Conservation (phyloP, 2,797 vertebrate species). For the Bradypus variegatus region DNA sequence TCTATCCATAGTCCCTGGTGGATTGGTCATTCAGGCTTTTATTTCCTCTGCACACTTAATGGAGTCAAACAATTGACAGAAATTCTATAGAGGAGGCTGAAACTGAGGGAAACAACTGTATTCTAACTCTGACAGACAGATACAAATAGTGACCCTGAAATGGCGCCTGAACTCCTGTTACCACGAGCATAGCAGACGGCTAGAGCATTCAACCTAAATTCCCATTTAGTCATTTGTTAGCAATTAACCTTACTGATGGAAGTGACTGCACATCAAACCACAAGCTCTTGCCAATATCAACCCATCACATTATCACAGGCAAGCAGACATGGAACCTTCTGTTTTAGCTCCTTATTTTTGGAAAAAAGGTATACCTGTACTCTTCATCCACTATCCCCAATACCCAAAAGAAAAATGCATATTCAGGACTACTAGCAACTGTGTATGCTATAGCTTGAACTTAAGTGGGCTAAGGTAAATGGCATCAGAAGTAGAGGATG, state of each 20-base stretch:
- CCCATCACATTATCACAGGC: slow-evolving; percentile 77
- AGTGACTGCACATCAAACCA: slow-evolving; percentile 61
- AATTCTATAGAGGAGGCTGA: slow-evolving; percentile 83
- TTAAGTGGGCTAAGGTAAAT: not conserved
- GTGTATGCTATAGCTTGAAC: not conserved
- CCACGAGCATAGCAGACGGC: slow-evolving; percentile 73
- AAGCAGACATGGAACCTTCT: slow-evolving; percentile 55
- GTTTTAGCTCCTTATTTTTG: slow-evolving; percentile 7
- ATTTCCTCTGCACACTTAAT: slow-evolving; percentile 80
- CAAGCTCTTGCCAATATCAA: slow-evolving; percentile 70
- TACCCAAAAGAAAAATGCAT: not conserved
- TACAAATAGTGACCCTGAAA: slow-evolving; percentile 83
- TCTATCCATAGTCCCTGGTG: slow-evolving; percentile 78
- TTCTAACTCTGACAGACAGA: slow-evolving; percentile 80
- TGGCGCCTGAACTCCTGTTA: slow-evolving; percentile 79
- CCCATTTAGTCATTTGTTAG: slow-evolving; percentile 77
- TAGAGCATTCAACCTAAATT: slow-evolving; percentile 75
- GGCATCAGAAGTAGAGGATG: slow-evolving; percentile 26
- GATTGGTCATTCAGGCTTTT: slow-evolving; percentile 80
- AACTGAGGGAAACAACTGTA: slow-evolving; percentile 77
- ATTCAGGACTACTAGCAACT: not conserved
- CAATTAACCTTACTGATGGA: slow-evolving; percentile 84
- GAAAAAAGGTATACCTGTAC: slow-evolving; percentile 25
- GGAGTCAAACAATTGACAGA: slow-evolving; percentile 83
- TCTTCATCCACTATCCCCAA: not conserved